A percentile compares a stretch with the other conserved stretches of the same genome.
phyloP scores from a whole-genome alignment of 23 tunicate genomes.

The Pegea sp. region DNA sequence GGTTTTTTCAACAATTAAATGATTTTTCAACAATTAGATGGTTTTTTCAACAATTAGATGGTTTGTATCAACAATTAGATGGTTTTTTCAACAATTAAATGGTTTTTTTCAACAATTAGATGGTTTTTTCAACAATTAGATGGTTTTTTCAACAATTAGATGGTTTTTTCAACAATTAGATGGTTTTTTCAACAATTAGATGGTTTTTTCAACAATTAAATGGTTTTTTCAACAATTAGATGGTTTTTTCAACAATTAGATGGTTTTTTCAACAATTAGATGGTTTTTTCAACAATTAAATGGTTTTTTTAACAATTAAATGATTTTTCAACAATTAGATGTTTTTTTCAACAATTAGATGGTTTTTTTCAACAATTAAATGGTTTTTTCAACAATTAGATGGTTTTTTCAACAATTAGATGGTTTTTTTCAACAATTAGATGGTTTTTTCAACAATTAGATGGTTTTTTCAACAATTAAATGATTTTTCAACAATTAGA shows the following conservation, averaged over 20 bases:
- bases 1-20: neutral
- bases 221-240: neutral
- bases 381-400: constrained; percentile 42
- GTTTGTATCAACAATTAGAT: too few species aligned
- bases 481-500: constrained; percentile 22
- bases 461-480: neutral
- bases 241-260: constrained; percentile 24
- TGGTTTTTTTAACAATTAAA: neutral
- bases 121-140: constrained; percentile 24
- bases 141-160: neutral
- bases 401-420: neutral
- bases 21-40: constrained; percentile 22
- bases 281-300: constrained; percentile 23
- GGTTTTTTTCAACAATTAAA: too few species aligned
- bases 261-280: neutral
- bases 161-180: constrained; percentile 24
- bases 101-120: neutral
- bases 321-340: constrained; percentile 20
- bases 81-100: constrained; percentile 35
- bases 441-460: constrained; percentile 47
- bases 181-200: neutral
- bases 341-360: neutral
- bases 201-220: constrained; percentile 23
- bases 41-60: neutral
- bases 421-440: too few species aligned